Conservation (phyloP, 2,113 vertebrate genomes). For the Danionella cerebrum region DNA sequence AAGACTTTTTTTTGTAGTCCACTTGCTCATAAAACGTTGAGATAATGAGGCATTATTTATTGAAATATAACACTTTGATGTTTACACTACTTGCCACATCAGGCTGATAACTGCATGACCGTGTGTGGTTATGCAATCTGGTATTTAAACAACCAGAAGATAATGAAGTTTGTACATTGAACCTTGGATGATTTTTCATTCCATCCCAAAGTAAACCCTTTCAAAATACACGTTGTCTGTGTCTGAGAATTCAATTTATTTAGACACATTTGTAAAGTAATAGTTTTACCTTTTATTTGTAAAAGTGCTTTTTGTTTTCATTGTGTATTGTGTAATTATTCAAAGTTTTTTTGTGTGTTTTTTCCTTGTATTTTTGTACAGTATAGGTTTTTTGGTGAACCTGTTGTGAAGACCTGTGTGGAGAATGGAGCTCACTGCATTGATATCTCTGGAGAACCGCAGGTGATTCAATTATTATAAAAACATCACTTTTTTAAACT, state of each 20-base stretch:
- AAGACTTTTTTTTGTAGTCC: not conserved
- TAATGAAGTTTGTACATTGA: conserved; percentile 10
- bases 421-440: conserved; percentile 87
- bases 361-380: conserved; percentile 38
- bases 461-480: too few relatives aligned
- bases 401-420: conserved; percentile 84
- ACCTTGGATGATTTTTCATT: not conserved
- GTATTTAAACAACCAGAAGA: not conserved
- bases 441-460: conserved; percentile 89
- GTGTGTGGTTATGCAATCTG: not conserved
- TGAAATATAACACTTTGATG: not conserved
- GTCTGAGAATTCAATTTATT: too few relatives aligned
- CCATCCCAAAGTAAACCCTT: too few relatives aligned
- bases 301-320: too few relatives aligned
- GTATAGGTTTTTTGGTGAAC: conserved; percentile 92
- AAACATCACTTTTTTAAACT: too few relatives aligned
- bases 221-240: too few relatives aligned
- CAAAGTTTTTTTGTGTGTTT: not conserved
- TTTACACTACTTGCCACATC: not conserved
- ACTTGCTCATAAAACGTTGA: not conserved
- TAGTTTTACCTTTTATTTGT: too few relatives aligned
- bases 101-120: not conserved
- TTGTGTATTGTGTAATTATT: too few relatives aligned
- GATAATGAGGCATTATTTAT: not conserved
- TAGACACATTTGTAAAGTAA: too few relatives aligned